Evolutionary conservation across 2,888 invertebrate genomes (phyloP).

Genomic region (Aspidapion aeneum): DNA sequence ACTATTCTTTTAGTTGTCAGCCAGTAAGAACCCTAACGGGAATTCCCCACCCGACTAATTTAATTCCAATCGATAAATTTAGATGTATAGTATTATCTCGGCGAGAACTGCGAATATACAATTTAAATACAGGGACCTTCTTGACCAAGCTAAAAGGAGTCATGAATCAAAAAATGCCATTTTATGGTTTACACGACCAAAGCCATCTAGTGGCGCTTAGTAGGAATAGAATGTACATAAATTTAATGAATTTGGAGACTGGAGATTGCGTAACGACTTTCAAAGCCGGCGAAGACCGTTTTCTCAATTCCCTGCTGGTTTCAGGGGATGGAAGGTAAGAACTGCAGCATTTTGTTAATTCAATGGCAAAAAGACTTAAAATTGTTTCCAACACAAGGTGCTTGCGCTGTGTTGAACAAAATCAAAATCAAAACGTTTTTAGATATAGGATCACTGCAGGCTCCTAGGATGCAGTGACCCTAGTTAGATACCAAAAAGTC

Average conservation of each 20-base stretch:
- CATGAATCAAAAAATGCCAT: conserved; percentile 93
- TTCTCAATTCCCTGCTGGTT: conserved; percentile 81
- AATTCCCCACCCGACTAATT: conserved; percentile 72
- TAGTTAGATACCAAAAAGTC: no score
- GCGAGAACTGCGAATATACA: conserved; percentile 75
- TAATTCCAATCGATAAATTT: conserved; percentile 73
- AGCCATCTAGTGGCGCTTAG: conserved; percentile 79
- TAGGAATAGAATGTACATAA: conserved; percentile 85
- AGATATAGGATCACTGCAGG: no score
- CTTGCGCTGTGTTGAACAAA: no score
- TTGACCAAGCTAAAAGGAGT: conserved; percentile 76
- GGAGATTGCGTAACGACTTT: conserved; percentile 75
- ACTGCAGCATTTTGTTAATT: no score
- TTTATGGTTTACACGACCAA: conserved; percentile 78
- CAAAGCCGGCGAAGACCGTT: conserved; percentile 87
- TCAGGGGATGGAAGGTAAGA: conserved; percentile 82
- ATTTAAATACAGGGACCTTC: conserved; percentile 71
- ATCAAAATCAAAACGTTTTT: no score
- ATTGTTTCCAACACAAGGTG: no score
- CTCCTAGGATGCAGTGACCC: no score
- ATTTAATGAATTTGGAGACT: conserved; percentile 78
- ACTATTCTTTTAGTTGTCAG: conserved; percentile 54
- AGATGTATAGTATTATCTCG: conserved; percentile 78
- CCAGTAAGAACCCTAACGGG: conserved; percentile 66
- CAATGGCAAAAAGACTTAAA: no score